These are phyloP conservation scores for Polydrusus pterygomalis DNA, from an alignment of 2,888 invertebrate species.

Conservation along the genomic window DNA sequence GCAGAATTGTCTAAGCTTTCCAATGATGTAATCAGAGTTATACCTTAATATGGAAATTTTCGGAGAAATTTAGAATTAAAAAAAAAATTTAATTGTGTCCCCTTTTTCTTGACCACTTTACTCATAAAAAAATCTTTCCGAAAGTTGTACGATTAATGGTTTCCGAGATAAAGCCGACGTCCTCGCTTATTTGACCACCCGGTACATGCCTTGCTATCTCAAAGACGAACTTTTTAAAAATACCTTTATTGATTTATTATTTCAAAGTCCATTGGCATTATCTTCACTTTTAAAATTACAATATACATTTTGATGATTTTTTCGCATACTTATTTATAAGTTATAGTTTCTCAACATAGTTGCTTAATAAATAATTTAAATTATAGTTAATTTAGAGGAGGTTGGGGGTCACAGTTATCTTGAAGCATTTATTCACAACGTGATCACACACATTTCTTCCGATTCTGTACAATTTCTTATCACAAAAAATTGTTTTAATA, in stretches of 20 bases:
- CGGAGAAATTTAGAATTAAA: too few relatives aligned
- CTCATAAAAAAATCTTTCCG: too few relatives aligned
- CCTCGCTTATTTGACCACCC: too few relatives aligned
- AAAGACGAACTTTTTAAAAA: conserved; percentile 37
- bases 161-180: too few relatives aligned
- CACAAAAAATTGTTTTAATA: conserved; percentile 19
- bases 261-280: conserved; percentile 6
- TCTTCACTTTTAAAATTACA: background rate
- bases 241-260: background rate
- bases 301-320: conserved; percentile 1
- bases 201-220: background rate
- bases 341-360: background rate
- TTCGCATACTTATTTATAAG: background rate
- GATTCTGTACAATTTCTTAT: conserved; percentile 4
- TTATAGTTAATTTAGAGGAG: background rate
- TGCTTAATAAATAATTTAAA: background rate
- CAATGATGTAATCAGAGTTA: too few relatives aligned
- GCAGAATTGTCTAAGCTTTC: too few relatives aligned
- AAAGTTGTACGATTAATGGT: too few relatives aligned
- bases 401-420: conserved; percentile 22
- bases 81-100: too few relatives aligned
- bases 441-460: conserved; percentile 8
- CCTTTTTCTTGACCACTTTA: too few relatives aligned
- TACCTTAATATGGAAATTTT: too few relatives aligned
- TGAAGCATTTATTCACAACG: background rate